Base-by-base conservation (phyloP, 2,797 vertebrate species). In the Chloroceryle inda region DNA sequence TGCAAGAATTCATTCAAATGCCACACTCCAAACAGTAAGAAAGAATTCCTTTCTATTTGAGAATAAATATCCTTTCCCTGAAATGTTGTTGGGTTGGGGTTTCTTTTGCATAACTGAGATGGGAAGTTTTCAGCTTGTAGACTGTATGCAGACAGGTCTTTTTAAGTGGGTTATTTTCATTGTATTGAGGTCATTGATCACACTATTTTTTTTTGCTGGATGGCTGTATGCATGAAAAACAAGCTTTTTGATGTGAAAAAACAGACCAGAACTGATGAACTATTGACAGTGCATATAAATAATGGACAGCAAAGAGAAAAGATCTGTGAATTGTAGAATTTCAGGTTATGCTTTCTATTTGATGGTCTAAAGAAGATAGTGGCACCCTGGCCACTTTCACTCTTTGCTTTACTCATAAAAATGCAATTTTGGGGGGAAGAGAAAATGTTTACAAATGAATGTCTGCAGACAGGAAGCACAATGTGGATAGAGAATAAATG, bases 191-290 rank as follows among this genome's bases (percentile, higher is more conserved):
- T 69, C 38, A 81, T 63, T 87, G 79, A 90, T 92, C 33, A 52
- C 2, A 2, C n/a, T 72, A 0, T 29, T 86, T 90, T 90, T 86
- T 89, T 66, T 26, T 79, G 45, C 26, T 82, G 31, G 14, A 29
- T 5, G 5, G 49, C 40, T 82, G 5, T 69, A n/a, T 76, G 52
- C 35, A 49, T 44, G 37, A 91, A 74, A 86, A 91, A 3, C 44
- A 92, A 79, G 74, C 27, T 69, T 86, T 96, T 53, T 79, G 63
- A 93, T 10, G 3, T 64, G 47, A 35, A 29, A 86, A 93, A 94
- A 76, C 38, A 87, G 71, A 63, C 47, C 10, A 69, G 88, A 93
- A 49, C 59, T 67, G 59, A 85, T 79, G 63, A 92, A 66, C 42
- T 89, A 71, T 89, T 69, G 74, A 92, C 74, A 71, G 11, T 27